Evolutionary conservation across 2,888 invertebrate species (phyloP), one percentile per base, ranked within the genome.

Genomic region (Leucophenga montana): DNA sequence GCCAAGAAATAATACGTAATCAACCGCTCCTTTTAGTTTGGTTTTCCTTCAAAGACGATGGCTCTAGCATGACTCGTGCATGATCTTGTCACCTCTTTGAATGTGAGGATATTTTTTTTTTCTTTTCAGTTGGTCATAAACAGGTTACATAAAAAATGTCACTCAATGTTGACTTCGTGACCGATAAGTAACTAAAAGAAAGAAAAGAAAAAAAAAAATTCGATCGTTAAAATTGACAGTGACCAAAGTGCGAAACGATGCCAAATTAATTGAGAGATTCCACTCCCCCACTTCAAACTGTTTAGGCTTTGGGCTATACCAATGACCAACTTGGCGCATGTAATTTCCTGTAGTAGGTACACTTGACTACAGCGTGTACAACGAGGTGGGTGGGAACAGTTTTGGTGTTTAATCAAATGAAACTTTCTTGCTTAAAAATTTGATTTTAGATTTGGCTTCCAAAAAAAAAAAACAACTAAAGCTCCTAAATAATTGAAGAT

Each of bases 341-440:
- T 39, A 16, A 33, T 39, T 61, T 33, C 61, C 39, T 33, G 61
- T 61, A 39, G 16, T 33, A 16, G 14, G 18, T 27, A 39, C 57
- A 11, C 5, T 50, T 6, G 6, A 50, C 16, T 5, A 18, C 50
- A 5, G 39, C 11, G 33, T 33, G 33, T 33, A 33, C 8, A 48
- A 74, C 53, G 56, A 70, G 56, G 65, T 70, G 74, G 50, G 53
- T 67, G 57, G 70, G 11, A 70, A 62, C 68, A 76, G 75, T 78
- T 27, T 27, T 27, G 27, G 27, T n/a, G n/a, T n/a, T n/a, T n/a
- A n/a, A n/a, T n/a, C n/a, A n/a, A n/a, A n/a, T n/a, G n/a, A n/a
- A n/a, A n/a, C n/a, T n/a, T n/a, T n/a, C n/a, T n/a, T n/a, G n/a
- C n/a, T n/a, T n/a, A n/a, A n/a, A n/a, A n/a, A n/a, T n/a, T n/a